A percentile compares a stretch with the other conserved stretches of the same genome.
Conservation (phyloP, 2,797 vertebrate genomes). For the Sebastes minor region DNA sequence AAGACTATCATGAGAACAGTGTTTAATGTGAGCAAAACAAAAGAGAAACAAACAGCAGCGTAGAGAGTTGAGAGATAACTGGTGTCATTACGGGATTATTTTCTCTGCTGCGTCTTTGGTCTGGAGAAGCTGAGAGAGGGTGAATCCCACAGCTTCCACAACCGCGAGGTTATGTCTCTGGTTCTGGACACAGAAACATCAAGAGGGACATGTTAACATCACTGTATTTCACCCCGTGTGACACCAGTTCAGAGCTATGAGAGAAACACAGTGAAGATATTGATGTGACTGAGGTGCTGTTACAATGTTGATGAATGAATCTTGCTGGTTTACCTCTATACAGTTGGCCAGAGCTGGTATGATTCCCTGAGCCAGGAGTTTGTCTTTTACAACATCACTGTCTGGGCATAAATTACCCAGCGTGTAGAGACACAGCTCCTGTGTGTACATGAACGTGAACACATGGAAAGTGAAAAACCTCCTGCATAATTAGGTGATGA, state of each 20-base stretch:
- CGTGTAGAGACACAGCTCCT: slow-evolving; percentile 96
- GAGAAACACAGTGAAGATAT: not conserved
- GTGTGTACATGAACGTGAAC: slow-evolving; percentile 32
- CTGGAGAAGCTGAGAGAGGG: slow-evolving; percentile 93
- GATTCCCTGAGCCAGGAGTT: slow-evolving; percentile 92
- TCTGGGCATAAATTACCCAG: slow-evolving; percentile 94
- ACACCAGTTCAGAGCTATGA: too few species aligned
- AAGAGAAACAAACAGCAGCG: not conserved
- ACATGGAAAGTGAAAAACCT: not conserved
- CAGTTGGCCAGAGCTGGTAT: slow-evolving; percentile 88
- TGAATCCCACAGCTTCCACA: slow-evolving; percentile 92
- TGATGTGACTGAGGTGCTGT: not conserved
- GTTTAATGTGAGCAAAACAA: not conserved
- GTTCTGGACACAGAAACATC: slow-evolving; percentile 59
- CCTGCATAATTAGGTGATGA: not conserved
- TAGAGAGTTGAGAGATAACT: not conserved
- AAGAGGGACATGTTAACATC: not conserved
- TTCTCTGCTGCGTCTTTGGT: slow-evolving; percentile 84
- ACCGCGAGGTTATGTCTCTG: slow-evolving; percentile 89
- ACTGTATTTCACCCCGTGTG: too few species aligned
- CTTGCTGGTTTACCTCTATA: slow-evolving; percentile 83
- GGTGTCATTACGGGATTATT: slow-evolving; percentile 85
- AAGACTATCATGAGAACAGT: not conserved
- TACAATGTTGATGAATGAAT: not conserved
- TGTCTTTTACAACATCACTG: slow-evolving; percentile 84